Evolutionary conservation across 1,140 invertebrate genomes (phyloP).

Genomic region (Zaprionus camerounensis): DNA sequence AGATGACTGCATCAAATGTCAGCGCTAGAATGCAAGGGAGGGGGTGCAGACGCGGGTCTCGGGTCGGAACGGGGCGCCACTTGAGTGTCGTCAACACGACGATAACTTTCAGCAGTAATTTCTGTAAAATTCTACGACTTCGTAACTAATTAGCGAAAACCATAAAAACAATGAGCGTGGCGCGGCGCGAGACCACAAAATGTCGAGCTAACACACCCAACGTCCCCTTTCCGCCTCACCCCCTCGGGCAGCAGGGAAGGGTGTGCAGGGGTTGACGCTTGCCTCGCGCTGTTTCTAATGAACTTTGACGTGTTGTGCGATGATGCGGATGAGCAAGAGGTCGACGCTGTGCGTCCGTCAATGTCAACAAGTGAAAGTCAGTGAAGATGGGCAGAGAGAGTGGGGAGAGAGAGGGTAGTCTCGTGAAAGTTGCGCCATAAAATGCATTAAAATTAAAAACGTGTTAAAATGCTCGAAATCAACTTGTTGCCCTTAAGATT

Average conservation of each 20-base stretch:
- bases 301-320: constrained; percentile 75
- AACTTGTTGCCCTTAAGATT: constrained; percentile 56
- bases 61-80: background rate
- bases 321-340: constrained; percentile 56
- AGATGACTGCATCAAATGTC: constrained; percentile 54
- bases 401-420: background rate
- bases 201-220: constrained; percentile 18
- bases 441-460: constrained; percentile 84
- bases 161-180: constrained; percentile 81
- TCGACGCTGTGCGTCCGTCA: constrained; percentile 28
- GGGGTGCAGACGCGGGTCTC: no score
- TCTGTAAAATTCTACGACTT: constrained; percentile 83
- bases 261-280: background rate
- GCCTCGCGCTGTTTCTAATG: constrained; percentile 55
- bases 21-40: background rate
- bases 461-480: constrained; percentile 77
- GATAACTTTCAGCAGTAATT: constrained; percentile 71
- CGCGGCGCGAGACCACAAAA: constrained; percentile 50
- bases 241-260: background rate
- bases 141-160: constrained; percentile 82
- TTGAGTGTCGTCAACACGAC: constrained; percentile 51
- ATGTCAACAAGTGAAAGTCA: constrained; percentile 78
- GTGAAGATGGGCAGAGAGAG: background rate
- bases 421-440: constrained; percentile 67
- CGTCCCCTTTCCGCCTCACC: background rate